Evolutionary conservation across 2,797 vertebrate species (phyloP), one percentile per base, ranked within the genome.

Genomic region (Oreortyx pictus): DNA sequence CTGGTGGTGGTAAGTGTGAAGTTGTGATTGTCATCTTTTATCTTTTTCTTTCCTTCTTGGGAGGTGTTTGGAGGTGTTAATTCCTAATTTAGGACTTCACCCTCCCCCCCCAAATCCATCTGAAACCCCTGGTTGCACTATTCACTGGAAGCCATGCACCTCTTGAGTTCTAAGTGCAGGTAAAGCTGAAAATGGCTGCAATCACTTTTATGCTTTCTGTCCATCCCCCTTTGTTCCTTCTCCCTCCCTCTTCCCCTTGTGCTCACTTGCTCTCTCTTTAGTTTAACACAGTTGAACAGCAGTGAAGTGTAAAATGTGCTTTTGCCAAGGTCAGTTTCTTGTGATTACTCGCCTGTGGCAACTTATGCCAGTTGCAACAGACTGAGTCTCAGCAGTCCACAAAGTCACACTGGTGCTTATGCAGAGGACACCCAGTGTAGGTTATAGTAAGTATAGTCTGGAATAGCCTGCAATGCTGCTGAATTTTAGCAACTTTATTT

Each of bases 301-400:
- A 76, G 93, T 97, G 94, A 96, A 96, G 96, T 97, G 96, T 97
- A 93, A 97, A 97, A 97, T 95, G 96, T 92, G 95, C 95, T 97
- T 96, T 96, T 95, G 96, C 97, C 96, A 97, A 97, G 97, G 97
- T 98, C 97, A 97, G 97, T 96, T 96, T 97, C 96, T 98, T 96
- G 95, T 89, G 96, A 97, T 95, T 96, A 93, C 91, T 96, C 91
- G 94, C 97, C 96, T 90, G 75, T 97, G 97, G 97, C 97, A 94
- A 96, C 89, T 85, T 96, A 94, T 96, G 97, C 97, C 96, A 97
- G 93, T 96, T 96, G 93, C 97, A 96, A 97, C 97, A 97, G 97
- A 98, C 97, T 96, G 97, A 95, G 94, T 96, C 97, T 97, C 97
- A 96, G 97, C 95, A 92, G 97, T 97, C 86, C 90, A 71, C 76